Base-by-base conservation (phyloP, 2,113 vertebrate species). In the Syngnathus scovelli region DNA sequence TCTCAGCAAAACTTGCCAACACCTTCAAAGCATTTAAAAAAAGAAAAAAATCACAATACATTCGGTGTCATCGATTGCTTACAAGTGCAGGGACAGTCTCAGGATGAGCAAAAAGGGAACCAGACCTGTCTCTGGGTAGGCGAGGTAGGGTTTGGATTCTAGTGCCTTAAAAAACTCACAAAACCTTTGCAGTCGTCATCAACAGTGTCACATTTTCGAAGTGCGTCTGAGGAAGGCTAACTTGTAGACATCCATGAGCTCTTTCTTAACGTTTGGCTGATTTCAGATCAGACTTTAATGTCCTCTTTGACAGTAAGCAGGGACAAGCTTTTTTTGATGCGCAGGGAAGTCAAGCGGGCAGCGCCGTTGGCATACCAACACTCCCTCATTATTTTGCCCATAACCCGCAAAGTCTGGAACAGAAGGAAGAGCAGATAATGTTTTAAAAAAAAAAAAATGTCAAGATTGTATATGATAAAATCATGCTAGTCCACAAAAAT, bases 351-450 rank as follows among this genome's bases (percentile, higher is more conserved):
- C 63, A 98, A 85, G 0, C 96, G 93, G 18, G 96, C 96, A 0
- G 95, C 94, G 0, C 95, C 94, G 0, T 96, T 99, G 44, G 94
- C 90, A 2, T 98, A 98, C 96, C 96, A 99, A 76, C 96, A 99
- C 83, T 99, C 96, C 0, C 95, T 89, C 96, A 98, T 99, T 90
- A 98, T 96, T 90, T 96, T 98, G 9, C 94, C 95, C 95, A 98
- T 97, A 74, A 98, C 93, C 55, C 94, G 93, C 36, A 99, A 75
- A 0, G 95, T 93, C 96, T 98, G 74, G n/a, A 67, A 39, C 7
- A 70, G 18, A n/a, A 72, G 43, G 13, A 67, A 8, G 4, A 36
- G 7, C 15, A 33, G 41, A 62, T 46, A 43, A 43, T 43, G 41
- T 2, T 2, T 8, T 41, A n/a, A n/a, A n/a, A 7, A 41, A 9